Base-by-base conservation (phyloP, 2,888 invertebrate species). In the Cephus rjabovi region DNA sequence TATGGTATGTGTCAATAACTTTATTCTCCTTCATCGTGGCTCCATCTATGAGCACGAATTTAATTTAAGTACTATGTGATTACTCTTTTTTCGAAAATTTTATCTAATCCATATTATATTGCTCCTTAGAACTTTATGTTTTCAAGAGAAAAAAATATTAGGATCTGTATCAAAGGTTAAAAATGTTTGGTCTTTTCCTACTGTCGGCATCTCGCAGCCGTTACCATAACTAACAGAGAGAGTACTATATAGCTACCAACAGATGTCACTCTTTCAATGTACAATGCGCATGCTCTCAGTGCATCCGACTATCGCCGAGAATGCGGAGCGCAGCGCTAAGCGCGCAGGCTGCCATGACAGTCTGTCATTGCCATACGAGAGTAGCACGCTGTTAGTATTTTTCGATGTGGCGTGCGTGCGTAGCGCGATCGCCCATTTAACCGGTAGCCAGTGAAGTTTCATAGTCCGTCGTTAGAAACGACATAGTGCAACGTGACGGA, bases 331-430 rank as follows among this genome's bases (percentile, higher is more conserved):
- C 71, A 71, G 71, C 31, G 70, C 15, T 70, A 31, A 31, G 70
- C 31, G 71, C 34, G 71, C 74, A 78, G 79, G 81, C 87, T 87
- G 86, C 85, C 86, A 87, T 87, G 87, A 86, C 83, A 86, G 86
- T 87, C 83, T 81, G 83, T 82, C 80, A 82, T 78, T 76, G 56
- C 79, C 70, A 77, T 69, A 15, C 74, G 78, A n/a, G 74, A 77
- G 31, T 30, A 77, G 56, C 78, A 79, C 35, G 77, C 75, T 1
- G 77, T 73, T 74, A 73, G 74, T 77, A 71, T 73, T 74, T 71
- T 68, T 71, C 56, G n/a, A 74, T 71, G 70, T 30, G 34, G 34
- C 69, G 56, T 56, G 31, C 71, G 84, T 81, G 84, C 81, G 86
- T 83, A 82, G 79, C 80, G 74, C 76, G 76, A 77, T 79, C 74